Conservation (phyloP, 1,140 invertebrate species). For the Meloidogyne exigua region DNA sequence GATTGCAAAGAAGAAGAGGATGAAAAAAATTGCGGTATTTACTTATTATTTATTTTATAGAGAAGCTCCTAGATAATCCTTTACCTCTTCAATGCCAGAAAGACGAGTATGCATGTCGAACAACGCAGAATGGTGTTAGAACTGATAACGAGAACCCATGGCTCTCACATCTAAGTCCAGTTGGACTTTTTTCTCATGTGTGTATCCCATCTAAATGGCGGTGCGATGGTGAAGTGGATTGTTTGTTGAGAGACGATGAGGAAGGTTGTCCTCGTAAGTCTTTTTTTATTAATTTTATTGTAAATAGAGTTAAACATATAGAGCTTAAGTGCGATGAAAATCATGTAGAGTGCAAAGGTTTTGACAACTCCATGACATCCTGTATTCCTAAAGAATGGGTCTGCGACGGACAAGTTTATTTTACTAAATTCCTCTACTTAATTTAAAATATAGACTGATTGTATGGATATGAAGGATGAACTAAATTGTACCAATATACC, state of each 20-base stretch:
- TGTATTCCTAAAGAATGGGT: slow-evolving; percentile 80
- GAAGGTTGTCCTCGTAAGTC: slow-evolving; percentile 5
- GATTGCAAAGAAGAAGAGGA: slow-evolving; percentile 72
- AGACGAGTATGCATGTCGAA: slow-evolving; percentile 9
- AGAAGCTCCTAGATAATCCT: not conserved
- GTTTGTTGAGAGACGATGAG: slow-evolving; percentile 32
- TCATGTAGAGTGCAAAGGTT: slow-evolving; percentile 39
- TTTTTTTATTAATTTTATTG: not conserved
- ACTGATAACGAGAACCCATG: not conserved
- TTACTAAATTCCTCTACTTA: slow-evolving; percentile 65
- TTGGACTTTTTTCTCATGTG: slow-evolving; percentile 2
- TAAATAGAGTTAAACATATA: not conserved
- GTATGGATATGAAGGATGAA: slow-evolving; percentile 64
- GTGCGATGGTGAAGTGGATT: slow-evolving; percentile 73
- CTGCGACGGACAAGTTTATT: slow-evolving; percentile 80
- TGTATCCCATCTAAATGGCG: slow-evolving; percentile 81
- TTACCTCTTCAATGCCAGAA: slow-evolving; percentile 2
- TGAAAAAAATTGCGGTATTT: slow-evolving; percentile 74
- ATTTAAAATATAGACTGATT: slow-evolving; percentile 52
- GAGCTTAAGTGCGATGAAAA: slow-evolving; percentile 24
- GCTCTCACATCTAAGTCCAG: not conserved
- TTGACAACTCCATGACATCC: slow-evolving; percentile 29
- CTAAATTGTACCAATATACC: slow-evolving; percentile 41
- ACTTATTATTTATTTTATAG: slow-evolving; percentile 28
- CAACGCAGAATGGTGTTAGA: not conserved